Evolutionary conservation across 1,140 invertebrate genomes (phyloP).

Genomic region (Psix sp.): DNA sequence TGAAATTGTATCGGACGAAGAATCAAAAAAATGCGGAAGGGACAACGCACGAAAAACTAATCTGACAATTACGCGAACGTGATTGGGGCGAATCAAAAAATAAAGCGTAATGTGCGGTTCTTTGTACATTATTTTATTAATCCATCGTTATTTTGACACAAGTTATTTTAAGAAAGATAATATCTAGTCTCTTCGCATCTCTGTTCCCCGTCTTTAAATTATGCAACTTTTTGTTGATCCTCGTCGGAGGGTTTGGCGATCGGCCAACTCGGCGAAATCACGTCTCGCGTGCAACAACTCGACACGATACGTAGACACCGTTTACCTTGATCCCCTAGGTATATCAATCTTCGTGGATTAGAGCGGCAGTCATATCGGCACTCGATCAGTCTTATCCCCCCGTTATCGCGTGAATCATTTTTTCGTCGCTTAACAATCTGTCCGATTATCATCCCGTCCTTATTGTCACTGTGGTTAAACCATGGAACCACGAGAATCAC

Average conservation of each 20-base stretch:
- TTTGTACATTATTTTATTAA: conserved; percentile 77
- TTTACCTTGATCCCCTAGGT: conserved; percentile 46
- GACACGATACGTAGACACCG: conserved; percentile 27
- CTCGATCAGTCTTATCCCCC: conserved; percentile 31
- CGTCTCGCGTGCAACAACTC: conserved; percentile 48
- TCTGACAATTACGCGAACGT: too few relatives aligned
- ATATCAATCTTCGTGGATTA: conserved; percentile 42
- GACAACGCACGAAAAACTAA: too few relatives aligned
- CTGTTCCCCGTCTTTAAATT: conserved; percentile 53
- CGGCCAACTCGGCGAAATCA: conserved; percentile 56
- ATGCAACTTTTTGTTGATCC: conserved; percentile 52
- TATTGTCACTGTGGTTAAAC: conserved; percentile 70
- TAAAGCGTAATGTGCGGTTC: conserved; percentile 54
- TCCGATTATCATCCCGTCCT: conserved; percentile 55
- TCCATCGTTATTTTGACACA: conserved; percentile 75
- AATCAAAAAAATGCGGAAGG: too few relatives aligned
- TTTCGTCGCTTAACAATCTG: too few relatives aligned
- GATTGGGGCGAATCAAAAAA: too few relatives aligned
- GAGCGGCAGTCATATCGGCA: conserved; percentile 29
- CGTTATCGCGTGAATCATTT: conserved; percentile 7
- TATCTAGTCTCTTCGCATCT: conserved; percentile 68
- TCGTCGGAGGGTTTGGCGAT: conserved; percentile 61
- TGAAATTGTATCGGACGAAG: conserved; percentile 43
- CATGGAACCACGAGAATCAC: too few relatives aligned
- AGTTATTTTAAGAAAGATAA: conserved; percentile 77